These are phyloP conservation scores for Dermatemys mawii DNA, from an alignment of 2,113 vertebrate genomes.

Conservation along the genomic window DNA sequence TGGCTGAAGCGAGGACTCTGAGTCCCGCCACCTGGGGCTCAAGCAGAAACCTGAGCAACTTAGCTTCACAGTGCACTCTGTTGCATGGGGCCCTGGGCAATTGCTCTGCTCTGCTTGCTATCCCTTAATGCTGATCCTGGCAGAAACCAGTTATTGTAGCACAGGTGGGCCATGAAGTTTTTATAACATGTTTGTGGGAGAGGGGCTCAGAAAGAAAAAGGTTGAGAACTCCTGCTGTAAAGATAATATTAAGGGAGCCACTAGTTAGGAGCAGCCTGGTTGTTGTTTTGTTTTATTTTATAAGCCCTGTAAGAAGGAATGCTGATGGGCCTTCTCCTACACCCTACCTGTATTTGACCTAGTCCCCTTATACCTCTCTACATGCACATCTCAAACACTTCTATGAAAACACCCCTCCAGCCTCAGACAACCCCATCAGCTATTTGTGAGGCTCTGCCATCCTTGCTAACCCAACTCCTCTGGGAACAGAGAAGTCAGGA, in stretches of 20 bases:
- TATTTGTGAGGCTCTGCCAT: not conserved
- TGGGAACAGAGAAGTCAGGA: not conserved
- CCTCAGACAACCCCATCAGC: not conserved
- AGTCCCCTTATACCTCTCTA: not conserved
- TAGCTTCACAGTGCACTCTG: no score
- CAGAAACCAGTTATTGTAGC: no score
- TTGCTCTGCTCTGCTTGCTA: no score
- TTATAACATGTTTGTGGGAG: no score
- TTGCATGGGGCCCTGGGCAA: no score
- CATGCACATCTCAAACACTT: rapidly evolving
- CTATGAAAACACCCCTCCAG: rapidly evolving
- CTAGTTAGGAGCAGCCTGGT: not conserved
- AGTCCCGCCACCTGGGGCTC: no score
- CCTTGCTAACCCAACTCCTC: not conserved
- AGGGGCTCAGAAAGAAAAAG: no score
- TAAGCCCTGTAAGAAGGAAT: not conserved
- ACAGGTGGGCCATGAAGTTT: no score
- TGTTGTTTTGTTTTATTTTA: not conserved
- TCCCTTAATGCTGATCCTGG: no score
- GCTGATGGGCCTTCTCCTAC: not conserved
- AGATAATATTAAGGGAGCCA: not conserved
- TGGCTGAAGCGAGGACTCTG: no score
- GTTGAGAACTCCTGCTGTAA: not conserved
- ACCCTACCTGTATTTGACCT: not conserved
- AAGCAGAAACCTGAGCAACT: no score